Base-by-base conservation (phyloP, 1,140 invertebrate species). In the Cyphomyrmex costatus region DNA sequence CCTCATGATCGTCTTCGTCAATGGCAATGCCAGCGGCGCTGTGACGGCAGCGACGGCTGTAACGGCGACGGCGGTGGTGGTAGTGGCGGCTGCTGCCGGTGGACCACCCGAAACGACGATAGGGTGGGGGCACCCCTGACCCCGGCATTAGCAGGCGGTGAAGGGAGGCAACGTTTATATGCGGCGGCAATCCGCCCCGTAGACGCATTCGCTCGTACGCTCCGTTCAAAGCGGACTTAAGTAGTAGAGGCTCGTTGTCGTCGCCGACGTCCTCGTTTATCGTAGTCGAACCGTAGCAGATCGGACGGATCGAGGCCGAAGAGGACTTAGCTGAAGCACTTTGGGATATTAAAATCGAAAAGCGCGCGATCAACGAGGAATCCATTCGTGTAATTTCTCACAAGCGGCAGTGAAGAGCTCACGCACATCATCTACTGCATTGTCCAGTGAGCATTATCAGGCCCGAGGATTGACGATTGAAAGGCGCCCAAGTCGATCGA, bases 111-210 rank as follows among this genome's bases (percentile, higher is more conserved):
- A 90, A 91, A 91, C 92, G 91, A 90, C 91, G 88, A 87, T 74
- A 83, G 91, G 91, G 93, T 93, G 93, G 94, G 95, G 94, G 93
- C 94, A 95, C 94, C 94, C 94, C 94, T 94, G 94, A 95, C 94
- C 94, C 93, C 92, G 92, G 88, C 91, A 84, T 89, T 77, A 86
- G 89, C 77, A 91, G 90, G 89, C 92, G 92, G 95, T 95, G 95
- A 95, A 95, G 95, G 95, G 95, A 95, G 94, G 94, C 92, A 94
- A 94, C 94, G 94, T 95, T 95, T 95, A 95, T 95, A 95, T 94
- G 94, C 94, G 88, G 90, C 92, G 86, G 87, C 93, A 93, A 95
- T 93, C 92, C 93, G 95, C 94, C 94, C 95, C 89, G 92, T 92
- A 89, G 92, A 91, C 94, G 93, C 95, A 95, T 95, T 95, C 94